A percentile compares a stretch with the other conserved stretches of the same genome.
These are phyloP conservation scores for Apis laboriosa DNA, from an alignment of 1,140 invertebrate species.

Conservation along the genomic window DNA sequence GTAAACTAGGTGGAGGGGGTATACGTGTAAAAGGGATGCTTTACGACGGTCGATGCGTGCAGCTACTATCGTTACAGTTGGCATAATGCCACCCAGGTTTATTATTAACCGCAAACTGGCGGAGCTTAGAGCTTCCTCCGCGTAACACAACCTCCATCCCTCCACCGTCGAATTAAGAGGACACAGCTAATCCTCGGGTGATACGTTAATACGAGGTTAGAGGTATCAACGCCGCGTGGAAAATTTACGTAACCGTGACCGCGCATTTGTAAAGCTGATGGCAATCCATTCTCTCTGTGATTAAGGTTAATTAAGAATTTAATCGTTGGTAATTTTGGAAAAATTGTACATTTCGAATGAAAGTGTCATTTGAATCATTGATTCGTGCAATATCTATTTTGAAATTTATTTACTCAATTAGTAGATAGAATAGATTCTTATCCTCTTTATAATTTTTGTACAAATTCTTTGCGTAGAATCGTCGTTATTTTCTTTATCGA, in stretches of 20 bases:
- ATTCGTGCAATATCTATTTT: no score
- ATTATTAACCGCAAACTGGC: slow-evolving; percentile 64
- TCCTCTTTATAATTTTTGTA: no score
- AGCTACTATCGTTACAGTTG: slow-evolving; percentile 44
- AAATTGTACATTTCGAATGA: neutral
- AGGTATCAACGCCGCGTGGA: slow-evolving; percentile 30
- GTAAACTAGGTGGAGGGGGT: slow-evolving; percentile 19
- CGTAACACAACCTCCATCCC: no score
- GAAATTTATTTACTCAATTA: no score
- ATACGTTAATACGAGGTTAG: slow-evolving; percentile 46
- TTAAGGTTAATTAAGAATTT: slow-evolving; percentile 28
- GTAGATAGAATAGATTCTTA: no score
- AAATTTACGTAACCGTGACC: slow-evolving; percentile 28
- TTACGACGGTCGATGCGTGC: slow-evolving; percentile 51
- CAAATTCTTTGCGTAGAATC: no score
- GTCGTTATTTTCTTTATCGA: no score
- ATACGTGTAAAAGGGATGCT: slow-evolving; percentile 15
- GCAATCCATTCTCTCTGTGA: neutral
- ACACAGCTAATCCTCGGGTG: slow-evolving; percentile 44
- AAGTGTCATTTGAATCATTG: no score
- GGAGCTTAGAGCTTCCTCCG: slow-evolving; percentile 26
- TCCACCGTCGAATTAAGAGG: slow-evolving; percentile 35
- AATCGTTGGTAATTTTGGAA: no score
- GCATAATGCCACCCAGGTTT: slow-evolving; percentile 60
- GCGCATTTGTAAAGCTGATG: neutral